Conservation (phyloP, 2,888 invertebrate genomes). For the Glomeris marginata region DNA sequence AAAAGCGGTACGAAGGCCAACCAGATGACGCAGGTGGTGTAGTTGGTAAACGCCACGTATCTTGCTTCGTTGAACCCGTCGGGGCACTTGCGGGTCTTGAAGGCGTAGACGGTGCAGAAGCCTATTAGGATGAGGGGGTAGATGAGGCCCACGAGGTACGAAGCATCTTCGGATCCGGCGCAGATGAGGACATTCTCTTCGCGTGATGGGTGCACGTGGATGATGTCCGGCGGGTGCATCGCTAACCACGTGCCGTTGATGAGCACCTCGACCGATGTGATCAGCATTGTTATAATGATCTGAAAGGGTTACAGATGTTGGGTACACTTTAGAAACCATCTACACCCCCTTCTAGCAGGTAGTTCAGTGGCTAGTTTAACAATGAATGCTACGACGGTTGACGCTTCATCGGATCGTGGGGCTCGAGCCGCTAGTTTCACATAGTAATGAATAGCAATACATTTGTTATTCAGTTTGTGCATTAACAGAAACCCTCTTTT, state of each 20-base stretch:
- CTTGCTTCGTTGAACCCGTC: constrained; percentile 43
- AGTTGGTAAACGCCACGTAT: constrained; percentile 40
- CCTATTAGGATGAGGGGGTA: constrained; percentile 40
- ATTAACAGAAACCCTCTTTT: too few relatives aligned
- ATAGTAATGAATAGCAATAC: too few relatives aligned
- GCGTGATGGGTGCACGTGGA: constrained; percentile 29
- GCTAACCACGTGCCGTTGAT: constrained; percentile 37
- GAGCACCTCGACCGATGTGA: constrained; percentile 35
- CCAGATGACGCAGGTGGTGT: constrained; percentile 41
- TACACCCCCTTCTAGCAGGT: not conserved
- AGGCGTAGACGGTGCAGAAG: constrained; percentile 39
- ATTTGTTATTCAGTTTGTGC: too few relatives aligned
- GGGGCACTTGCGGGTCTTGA: constrained; percentile 41
- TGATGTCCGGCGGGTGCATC: constrained; percentile 32
- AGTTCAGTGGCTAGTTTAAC: too few relatives aligned
- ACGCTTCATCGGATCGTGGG: too few relatives aligned
- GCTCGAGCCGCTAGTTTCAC: too few relatives aligned
- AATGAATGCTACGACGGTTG: too few relatives aligned
- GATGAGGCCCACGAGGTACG: constrained; percentile 36
- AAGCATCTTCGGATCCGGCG: constrained; percentile 34
- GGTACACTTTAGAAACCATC: not conserved
- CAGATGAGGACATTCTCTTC: constrained; percentile 26
- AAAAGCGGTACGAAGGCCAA: constrained; percentile 41
- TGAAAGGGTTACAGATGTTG: too few relatives aligned
- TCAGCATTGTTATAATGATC: constrained; percentile 35